Conservation (phyloP, 2,888 invertebrate species). For the Polydrusus pterygomalis region DNA sequence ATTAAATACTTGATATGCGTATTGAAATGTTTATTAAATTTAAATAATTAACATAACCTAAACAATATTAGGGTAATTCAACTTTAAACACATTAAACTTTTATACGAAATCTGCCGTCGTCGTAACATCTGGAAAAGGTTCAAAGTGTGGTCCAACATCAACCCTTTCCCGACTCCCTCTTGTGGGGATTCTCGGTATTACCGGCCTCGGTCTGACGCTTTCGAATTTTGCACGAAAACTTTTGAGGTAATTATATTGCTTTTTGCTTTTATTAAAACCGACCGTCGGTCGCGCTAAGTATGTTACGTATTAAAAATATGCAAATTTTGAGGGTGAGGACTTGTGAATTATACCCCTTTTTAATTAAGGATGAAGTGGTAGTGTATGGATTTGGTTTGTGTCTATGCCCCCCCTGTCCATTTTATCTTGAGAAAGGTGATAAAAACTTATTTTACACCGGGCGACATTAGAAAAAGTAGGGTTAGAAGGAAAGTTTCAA, state of each 20-base stretch:
- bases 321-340: slow-evolving; percentile 54
- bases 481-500: too few relatives aligned
- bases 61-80: not conserved
- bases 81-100: slow-evolving; percentile 16
- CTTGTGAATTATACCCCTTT: slow-evolving; percentile 53
- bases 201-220: slow-evolving; percentile 22
- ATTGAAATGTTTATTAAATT: not conserved
- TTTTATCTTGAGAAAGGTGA: too few relatives aligned
- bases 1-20: too few relatives aligned
- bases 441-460: too few relatives aligned
- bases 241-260: slow-evolving; percentile 54
- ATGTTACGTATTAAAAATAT: slow-evolving; percentile 57
- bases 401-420: too few relatives aligned
- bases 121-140: slow-evolving; percentile 25
- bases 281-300: slow-evolving; percentile 51
- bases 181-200: slow-evolving; percentile 34
- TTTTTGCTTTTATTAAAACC: slow-evolving; percentile 55
- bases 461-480: too few relatives aligned
- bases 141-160: slow-evolving; percentile 12
- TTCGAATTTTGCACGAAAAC: slow-evolving; percentile 47
- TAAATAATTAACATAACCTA: not conserved
- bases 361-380: slow-evolving; percentile 45
- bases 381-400: slow-evolving; percentile 35
- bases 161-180: slow-evolving; percentile 20
- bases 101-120: slow-evolving; percentile 17